phyloP scores from a whole-genome alignment of 2,888 invertebrate species.

The Heliconius hortense region DNA sequence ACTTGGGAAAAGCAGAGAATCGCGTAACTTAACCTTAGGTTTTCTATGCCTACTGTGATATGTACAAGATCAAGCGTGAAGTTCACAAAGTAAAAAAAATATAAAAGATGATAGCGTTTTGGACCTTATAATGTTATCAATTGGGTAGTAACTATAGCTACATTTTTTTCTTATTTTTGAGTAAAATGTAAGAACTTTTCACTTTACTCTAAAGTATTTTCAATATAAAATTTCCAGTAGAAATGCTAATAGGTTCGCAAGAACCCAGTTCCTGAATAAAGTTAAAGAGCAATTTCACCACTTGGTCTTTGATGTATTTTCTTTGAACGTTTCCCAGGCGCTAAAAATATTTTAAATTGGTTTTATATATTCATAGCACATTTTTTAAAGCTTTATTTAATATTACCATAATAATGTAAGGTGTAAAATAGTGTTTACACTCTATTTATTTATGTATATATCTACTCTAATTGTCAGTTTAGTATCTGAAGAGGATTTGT shows the following conservation, averaged over 20 bases:
- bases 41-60: no score
- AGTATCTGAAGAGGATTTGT: neutral
- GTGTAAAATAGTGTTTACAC: neutral
- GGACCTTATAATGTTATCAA: no score
- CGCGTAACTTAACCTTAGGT: no score
- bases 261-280: slow-evolving; percentile 23
- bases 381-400: neutral
- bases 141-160: no score
- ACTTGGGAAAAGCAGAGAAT: no score
- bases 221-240: slow-evolving; percentile 18
- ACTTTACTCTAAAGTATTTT: neutral
- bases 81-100: no score
- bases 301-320: slow-evolving; percentile 20
- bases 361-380: slow-evolving; percentile 14
- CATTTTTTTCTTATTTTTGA: slow-evolving; percentile 1
- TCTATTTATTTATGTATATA: no score
- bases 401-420: neutral
- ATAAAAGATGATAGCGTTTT: no score
- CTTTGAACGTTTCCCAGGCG: slow-evolving; percentile 22
- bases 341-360: slow-evolving; percentile 14
- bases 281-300: slow-evolving; percentile 29
- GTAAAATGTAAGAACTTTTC: neutral
- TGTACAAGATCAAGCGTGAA: no score
- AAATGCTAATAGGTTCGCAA: slow-evolving; percentile 20
- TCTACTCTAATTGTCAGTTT: neutral